Base-by-base conservation (phyloP, 2,113 vertebrate species). In the Engraulis encrasicolus region DNA sequence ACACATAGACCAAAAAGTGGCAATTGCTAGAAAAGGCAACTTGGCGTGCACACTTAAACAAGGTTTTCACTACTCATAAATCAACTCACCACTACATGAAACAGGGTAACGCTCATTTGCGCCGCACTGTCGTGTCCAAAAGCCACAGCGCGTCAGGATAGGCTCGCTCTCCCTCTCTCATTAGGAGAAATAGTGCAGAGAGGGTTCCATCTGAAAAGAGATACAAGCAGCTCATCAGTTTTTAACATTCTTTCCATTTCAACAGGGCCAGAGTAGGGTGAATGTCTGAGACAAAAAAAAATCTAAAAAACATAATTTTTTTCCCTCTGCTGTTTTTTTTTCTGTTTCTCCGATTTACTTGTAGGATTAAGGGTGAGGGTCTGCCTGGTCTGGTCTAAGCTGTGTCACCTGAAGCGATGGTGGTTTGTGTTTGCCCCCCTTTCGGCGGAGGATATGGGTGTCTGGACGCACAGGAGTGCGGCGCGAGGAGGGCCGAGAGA, bases 231-330 rank as follows among this genome's bases (percentile, higher is more conserved):
- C 88, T 90, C 90, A 87, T 93, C 90, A 87, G 50, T 23, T 52
- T 66, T 82, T 58, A n/a, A 54, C 88, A 88, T 90, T 92, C 89
- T 93, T 93, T 93, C 91, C 91, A 87, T 91, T 91, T 92, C 81
- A 71, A 80, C 86, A 81, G 85, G 85, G 88, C 6, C 9, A 81
- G 80, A 88, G 86, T 45, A 90, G 81, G 77, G 85, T 87, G 58
- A 85, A 81, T 83, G 89, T 93, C 91, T 85, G 14, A 82, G n/a
- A n/a, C n/a, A n/a, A n/a, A n/a, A n/a, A n/a, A n/a, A n/a, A n/a
- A n/a, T n/a, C n/a, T n/a, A n/a, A n/a, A n/a, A n/a, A 87, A 87
- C 87, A 87, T 82, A 54, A 84, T 85, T 85, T 54, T 17, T 61
- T 36, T 52, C 36, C 77, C 38, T 61, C 36, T 23, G 31, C 78